Evolutionary conservation across 2,113 vertebrate genomes (phyloP).

Genomic region (Rattus norvegicus): GRCr8 NC_086025.1:39518001-39518500

Average conservation of each 20-base stretch:
- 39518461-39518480: not conserved
- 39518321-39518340: not conserved
- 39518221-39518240: not conserved
- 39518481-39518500: not conserved
- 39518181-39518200: not conserved
- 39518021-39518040: not conserved
- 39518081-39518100: not conserved
- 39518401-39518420: not conserved
- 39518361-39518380: constrained; percentile 34
- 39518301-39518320: not conserved
- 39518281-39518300: not conserved
- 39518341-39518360: not conserved
- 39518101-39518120: constrained; percentile 35
- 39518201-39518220: not conserved
- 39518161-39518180: not conserved
- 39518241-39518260: not conserved
- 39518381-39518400: not conserved
- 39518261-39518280: not conserved
- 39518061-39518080: constrained; percentile 38
- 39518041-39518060: not conserved
- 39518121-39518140: not conserved
- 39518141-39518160: not conserved
- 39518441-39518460: not conserved
- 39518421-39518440: not conserved
- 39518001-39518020: not conserved